Base-by-base conservation (phyloP, 2,888 invertebrate species). In the Abrostola triplasia region DNA sequence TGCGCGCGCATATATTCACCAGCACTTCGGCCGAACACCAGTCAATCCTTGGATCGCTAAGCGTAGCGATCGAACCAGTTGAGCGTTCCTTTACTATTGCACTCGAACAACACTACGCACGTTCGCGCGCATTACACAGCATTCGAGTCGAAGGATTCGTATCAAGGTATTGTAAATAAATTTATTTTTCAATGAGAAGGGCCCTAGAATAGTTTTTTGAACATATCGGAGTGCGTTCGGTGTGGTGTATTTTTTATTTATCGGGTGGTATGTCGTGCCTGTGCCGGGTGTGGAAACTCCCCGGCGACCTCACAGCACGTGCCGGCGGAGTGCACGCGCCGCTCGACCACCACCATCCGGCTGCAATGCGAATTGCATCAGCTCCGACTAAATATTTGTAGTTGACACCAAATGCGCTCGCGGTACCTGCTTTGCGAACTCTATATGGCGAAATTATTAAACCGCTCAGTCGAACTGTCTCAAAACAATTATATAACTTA, bases 1-100 rank as follows among this genome's bases (percentile, higher is more conserved):
- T 92, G 93, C 93, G 93, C 91, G 91, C 93, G 92, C 92, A 93
- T 93, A 93, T 85, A 94, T 91, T 85, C 89, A 84, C 85, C 85
- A 79, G 76, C 90, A 77, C 88, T 83, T 76, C 83, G 86, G 76
- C 79, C 84, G 84, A 85, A 78, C 84, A 86, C 83, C 92, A 94
- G 93, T 94, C 92, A 90, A 92, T 92, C 87, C 86, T 82, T 81
- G 79, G 86, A 85, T 73, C 84, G 85, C 87, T 63, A 60, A 79
- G 84, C 80, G 87, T 76, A 79, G 81, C 82, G 89, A 85, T 85
- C 87, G 88, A 85, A 83, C 75, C 70, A 77, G 71, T 82, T 80
- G 69, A 70, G 70, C 77, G 67, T 64, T 74, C 64, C 66, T 57
- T 70, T 70, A 80, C 76, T n/a, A 66, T 77, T 67, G 70, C 68